Percentiles rank a stretch among this genome's conserved stretches.
phyloP scores from a whole-genome alignment of 2,113 vertebrate species.

The Rhagologus leucostigma region DNA sequence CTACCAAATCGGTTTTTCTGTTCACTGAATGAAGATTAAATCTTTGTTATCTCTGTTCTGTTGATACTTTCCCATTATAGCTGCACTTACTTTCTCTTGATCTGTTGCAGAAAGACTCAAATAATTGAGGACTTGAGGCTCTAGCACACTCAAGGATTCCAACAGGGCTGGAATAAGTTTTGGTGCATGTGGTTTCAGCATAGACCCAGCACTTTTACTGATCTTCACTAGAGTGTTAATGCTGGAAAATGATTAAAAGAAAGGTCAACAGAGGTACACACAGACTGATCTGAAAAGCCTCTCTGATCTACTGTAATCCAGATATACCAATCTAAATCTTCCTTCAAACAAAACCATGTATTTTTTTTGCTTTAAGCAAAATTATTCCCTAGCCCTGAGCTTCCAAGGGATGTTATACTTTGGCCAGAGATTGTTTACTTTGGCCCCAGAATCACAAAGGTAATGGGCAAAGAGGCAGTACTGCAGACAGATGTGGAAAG shows the following conservation, averaged over 20 bases:
- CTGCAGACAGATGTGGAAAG: background rate
- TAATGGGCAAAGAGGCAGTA: background rate
- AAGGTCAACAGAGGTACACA: background rate
- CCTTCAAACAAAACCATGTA: background rate
- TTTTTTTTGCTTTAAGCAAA: background rate
- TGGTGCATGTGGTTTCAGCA: slow-evolving; percentile 90
- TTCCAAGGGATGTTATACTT: background rate
- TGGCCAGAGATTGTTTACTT: background rate
- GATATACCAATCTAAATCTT: background rate
- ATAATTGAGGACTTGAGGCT: slow-evolving; percentile 97
- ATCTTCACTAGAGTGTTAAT: slow-evolving; percentile 98
- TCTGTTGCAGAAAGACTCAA: slow-evolving; percentile 94
- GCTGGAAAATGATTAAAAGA: slow-evolving; percentile 60
- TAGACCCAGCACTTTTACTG: slow-evolving; percentile 91
- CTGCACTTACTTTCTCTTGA: slow-evolving; percentile 89
- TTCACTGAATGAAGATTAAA: background rate
- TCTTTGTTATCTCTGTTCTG: background rate
- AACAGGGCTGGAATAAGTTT: slow-evolving; percentile 91
- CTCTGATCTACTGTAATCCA: background rate
- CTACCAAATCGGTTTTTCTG: background rate
- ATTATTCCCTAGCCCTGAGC: background rate
- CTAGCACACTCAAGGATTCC: slow-evolving; percentile 91
- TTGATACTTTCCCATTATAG: background rate
- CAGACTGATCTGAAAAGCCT: background rate
- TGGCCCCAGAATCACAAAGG: background rate